A percentile compares a stretch with the other conserved stretches of the same genome.
phyloP scores from a whole-genome alignment of 2,888 invertebrate species.

The Drosophila nr. perissopoda region DNA sequence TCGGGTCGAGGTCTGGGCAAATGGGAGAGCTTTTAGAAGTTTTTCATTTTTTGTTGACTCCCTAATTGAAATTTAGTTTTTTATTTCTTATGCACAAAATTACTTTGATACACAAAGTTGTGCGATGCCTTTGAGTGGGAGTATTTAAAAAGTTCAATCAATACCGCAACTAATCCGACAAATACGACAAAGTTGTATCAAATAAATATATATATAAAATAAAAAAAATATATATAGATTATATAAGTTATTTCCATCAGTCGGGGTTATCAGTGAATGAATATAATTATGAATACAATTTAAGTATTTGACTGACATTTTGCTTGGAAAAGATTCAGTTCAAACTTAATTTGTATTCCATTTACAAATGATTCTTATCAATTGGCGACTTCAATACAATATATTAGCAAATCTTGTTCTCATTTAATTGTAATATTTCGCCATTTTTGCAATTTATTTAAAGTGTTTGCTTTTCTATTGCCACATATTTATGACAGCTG shows the following conservation, averaged over 20 bases:
- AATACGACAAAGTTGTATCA: neutral
- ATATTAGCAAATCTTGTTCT: neutral
- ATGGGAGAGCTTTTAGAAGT: constrained; percentile 29
- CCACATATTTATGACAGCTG: neutral
- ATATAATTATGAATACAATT: neutral
- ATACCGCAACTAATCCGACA: neutral
- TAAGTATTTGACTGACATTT: neutral
- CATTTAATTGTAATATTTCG: neutral
- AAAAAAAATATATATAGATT: too few relatives aligned
- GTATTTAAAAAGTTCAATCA: constrained; percentile 31
- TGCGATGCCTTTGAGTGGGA: constrained; percentile 10
- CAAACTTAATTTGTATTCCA: neutral
- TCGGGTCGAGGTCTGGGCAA: constrained; percentile 14
- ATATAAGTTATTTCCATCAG: too few relatives aligned
- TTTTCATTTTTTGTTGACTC: constrained; percentile 10
- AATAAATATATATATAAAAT: neutral
- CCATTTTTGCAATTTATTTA: neutral
- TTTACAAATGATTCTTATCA: neutral
- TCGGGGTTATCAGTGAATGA: neutral
- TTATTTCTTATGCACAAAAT: constrained; percentile 6
- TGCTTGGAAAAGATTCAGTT: neutral
- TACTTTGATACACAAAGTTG: constrained; percentile 22
- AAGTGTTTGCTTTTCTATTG: neutral
- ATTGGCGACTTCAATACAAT: neutral
- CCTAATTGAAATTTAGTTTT: constrained; percentile 69